These are phyloP conservation scores for Pseudocheirus occidentalis DNA, from an alignment of 2,797 vertebrate species.

Conservation along the genomic window DNA sequence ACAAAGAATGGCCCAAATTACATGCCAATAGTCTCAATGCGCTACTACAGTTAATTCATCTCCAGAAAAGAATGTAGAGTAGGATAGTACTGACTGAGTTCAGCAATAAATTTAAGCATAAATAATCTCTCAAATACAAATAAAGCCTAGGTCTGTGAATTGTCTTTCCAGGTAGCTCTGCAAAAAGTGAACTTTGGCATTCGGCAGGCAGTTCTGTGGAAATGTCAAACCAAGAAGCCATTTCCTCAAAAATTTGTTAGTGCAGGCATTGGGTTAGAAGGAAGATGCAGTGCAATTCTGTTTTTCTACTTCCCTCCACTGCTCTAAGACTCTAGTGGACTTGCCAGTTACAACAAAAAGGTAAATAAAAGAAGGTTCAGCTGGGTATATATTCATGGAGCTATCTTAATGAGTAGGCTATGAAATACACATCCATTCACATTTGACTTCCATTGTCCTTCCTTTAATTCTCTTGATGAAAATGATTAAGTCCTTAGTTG, in stretches of 20 bases:
- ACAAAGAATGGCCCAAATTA: background rate
- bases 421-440: slow-evolving; percentile 8
- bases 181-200: background rate
- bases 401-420: background rate
- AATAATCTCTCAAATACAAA: background rate
- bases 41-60: background rate
- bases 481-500: background rate
- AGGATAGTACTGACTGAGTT: background rate
- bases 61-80: background rate
- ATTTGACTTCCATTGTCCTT: slow-evolving; percentile 24
- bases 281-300: background rate
- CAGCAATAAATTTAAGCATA: background rate
- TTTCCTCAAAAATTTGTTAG: background rate
- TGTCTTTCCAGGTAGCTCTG: background rate
- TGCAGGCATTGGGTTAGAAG: background rate
- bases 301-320: background rate
- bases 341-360: background rate
- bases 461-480: slow-evolving; percentile 43
- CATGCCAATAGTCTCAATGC: background rate
- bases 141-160: background rate
- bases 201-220: background rate
- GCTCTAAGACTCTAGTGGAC: background rate
- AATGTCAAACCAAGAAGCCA: background rate
- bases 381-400: background rate
- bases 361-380: background rate